Percentiles rank a stretch among this genome's conserved stretches.
These are phyloP conservation scores for Holothuria scabra DNA, from an alignment of 53 echinoderm and acorn worm species.

Conservation along the genomic window DNA sequence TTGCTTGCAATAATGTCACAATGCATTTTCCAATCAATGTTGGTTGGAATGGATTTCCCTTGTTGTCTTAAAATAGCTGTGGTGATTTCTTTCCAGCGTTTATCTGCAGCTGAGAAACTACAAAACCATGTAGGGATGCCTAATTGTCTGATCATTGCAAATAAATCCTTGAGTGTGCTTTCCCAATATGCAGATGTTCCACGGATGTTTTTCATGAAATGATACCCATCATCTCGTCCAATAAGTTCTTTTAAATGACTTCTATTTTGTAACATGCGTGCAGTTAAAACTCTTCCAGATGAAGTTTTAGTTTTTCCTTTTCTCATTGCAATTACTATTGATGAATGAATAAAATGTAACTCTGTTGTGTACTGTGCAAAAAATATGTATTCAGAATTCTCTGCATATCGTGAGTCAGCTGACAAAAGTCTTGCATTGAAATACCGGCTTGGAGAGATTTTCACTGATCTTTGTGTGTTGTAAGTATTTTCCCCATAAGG, in stretches of 20 bases:
- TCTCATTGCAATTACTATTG: conserved; percentile 74
- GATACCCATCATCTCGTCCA: conserved; percentile 52
- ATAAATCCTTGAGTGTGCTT: conserved; percentile 61
- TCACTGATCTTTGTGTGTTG: conserved; percentile 60
- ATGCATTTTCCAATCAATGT: conserved; percentile 63
- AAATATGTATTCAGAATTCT: conserved; percentile 71
- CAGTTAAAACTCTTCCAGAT: conserved; percentile 37
- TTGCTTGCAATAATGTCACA: conserved; percentile 65
- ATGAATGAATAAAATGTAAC: conserved; percentile 68
- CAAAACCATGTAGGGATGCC: conserved; percentile 70
- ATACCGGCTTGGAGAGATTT: conserved; percentile 67
- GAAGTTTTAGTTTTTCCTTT: conserved; percentile 54
- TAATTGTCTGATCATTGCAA: conserved; percentile 69
- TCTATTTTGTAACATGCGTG: conserved; percentile 52
- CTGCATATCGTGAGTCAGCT: conserved; percentile 73
- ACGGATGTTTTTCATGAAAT: conserved; percentile 65
- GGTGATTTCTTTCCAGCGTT: conserved; percentile 62
- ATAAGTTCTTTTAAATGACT: conserved; percentile 52
- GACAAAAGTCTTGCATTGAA: conserved; percentile 68
- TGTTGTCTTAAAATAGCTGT: conserved; percentile 50
- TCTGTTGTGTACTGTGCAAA: conserved; percentile 79
- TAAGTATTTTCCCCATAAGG: conserved; percentile 69
- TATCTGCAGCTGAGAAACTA: conserved; percentile 65
- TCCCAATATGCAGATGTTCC: conserved; percentile 76
- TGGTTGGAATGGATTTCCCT: conserved; percentile 46